Conservation (phyloP, 2,797 vertebrate species). For the Pseudochirops cupreus region DNA sequence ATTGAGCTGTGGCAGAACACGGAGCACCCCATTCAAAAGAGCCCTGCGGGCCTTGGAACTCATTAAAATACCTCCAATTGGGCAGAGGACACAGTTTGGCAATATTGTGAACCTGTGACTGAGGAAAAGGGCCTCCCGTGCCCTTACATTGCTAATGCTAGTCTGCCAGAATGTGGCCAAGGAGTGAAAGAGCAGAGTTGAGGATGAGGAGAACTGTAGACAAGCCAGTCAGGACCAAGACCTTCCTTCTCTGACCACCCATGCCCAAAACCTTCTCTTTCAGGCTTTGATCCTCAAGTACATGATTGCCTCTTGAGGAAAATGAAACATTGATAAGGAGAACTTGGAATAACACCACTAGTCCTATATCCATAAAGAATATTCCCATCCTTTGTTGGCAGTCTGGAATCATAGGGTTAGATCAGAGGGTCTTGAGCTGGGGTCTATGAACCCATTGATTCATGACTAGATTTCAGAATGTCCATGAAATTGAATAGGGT, state of each 20-base stretch:
- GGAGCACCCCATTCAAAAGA: background rate
- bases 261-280: background rate
- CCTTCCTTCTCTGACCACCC: background rate
- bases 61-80: background rate
- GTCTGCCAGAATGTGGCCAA: background rate
- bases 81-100: background rate
- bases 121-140: background rate
- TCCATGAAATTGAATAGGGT: background rate
- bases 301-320: background rate
- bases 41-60: background rate
- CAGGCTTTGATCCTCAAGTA: background rate
- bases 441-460: background rate
- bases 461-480: background rate
- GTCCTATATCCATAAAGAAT: background rate
- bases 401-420: background rate
- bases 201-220: background rate
- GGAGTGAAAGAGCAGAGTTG: background rate
- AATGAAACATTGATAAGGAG: background rate
- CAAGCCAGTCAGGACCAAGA: background rate
- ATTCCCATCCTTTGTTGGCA: background rate
- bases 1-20: background rate
- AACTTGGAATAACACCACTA: background rate
- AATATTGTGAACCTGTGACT: background rate
- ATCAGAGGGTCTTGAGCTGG: background rate
- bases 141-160: background rate